These are phyloP conservation scores for Montipora foliosa DNA, from an alignment of 64 coral and sea anemone genomes.

Conservation along the genomic window DNA sequence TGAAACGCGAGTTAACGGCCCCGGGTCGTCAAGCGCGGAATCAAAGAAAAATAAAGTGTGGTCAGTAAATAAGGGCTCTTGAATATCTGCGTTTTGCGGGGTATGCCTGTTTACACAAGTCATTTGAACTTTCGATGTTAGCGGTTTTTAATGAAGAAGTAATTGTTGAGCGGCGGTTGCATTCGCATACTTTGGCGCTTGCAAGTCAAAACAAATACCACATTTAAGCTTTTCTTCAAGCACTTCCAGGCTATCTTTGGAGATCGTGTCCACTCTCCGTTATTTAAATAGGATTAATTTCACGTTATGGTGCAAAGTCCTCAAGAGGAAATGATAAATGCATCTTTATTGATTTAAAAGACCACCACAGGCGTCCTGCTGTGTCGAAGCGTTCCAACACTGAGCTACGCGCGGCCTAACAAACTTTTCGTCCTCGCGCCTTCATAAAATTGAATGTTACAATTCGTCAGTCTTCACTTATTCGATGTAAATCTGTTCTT, in stretches of 20 bases:
- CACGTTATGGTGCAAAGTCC: background rate
- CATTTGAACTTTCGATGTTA: background rate
- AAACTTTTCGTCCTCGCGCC: background rate
- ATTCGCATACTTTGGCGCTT: background rate
- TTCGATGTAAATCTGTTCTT: too few species aligned
- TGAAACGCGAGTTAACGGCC: background rate
- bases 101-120: constrained; percentile 1
- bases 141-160: background rate
- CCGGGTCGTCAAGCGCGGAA: background rate
- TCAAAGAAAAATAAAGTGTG: background rate
- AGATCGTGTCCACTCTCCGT: background rate
- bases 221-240: background rate
- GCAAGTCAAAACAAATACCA: background rate
- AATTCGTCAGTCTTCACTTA: too few species aligned
- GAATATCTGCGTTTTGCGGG: background rate
- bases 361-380: background rate
- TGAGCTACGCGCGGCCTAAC: background rate
- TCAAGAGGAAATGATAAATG: background rate
- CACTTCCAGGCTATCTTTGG: background rate
- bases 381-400: background rate
- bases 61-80: background rate
- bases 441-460: background rate
- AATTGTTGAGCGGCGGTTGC: background rate
- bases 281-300: background rate
- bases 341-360: background rate